These are phyloP conservation scores for Oophaga sylvatica DNA, from an alignment of 2,797 vertebrate species.

Conservation along the genomic window DNA sequence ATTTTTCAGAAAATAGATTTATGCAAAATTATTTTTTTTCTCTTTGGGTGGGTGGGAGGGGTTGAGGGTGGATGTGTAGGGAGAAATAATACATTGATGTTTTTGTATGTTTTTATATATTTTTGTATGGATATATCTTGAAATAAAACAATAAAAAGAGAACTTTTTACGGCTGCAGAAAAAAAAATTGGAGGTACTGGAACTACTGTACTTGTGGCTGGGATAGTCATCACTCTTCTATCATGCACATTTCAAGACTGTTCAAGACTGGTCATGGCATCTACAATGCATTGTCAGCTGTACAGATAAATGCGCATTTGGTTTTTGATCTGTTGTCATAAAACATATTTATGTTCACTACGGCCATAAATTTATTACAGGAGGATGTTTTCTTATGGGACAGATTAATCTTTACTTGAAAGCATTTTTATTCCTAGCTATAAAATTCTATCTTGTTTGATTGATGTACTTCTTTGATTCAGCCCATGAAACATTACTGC, in stretches of 20 bases:
- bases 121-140: too few species aligned
- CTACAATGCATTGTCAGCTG: not conserved
- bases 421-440: not conserved
- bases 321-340: conserved; percentile 28
- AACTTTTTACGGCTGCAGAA: conserved; percentile 39
- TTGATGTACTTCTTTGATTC: conserved; percentile 23
- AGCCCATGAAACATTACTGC: not conserved
- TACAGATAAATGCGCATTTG: not conserved
- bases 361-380: not conserved
- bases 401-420: conserved; percentile 27
- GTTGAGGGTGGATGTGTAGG: too few species aligned
- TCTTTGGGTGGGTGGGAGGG: too few species aligned
- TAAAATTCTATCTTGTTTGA: not conserved
- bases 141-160: too few species aligned
- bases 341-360: not conserved
- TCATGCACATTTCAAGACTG: not conserved
- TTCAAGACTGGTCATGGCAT: too few species aligned
- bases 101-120: too few species aligned
- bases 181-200: not conserved
- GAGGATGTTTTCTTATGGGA: not conserved
- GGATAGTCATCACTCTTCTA: not conserved
- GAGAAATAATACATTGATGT: too few species aligned
- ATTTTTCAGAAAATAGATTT: too few species aligned
- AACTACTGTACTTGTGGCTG: not conserved
- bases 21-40: too few species aligned